phyloP scores from a whole-genome alignment of 2,113 vertebrate species.

The Gymnarchus niloticus region DNA sequence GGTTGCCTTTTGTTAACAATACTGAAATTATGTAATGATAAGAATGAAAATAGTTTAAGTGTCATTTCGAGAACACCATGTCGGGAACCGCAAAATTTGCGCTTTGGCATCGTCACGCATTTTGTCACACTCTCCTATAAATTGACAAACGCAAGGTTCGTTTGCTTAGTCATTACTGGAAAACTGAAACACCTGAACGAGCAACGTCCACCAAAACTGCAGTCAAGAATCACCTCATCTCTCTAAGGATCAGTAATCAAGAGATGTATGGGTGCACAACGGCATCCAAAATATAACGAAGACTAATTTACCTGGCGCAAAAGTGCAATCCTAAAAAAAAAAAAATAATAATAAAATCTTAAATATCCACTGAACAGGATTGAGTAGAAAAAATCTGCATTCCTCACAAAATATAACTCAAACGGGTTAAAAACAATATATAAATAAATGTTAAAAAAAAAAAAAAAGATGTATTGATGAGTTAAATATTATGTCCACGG shows the following conservation, averaged over 20 bases:
- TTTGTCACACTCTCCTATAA: not conserved
- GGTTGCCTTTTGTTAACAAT: too few relatives aligned
- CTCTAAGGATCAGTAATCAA: not conserved
- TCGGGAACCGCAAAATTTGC: not conserved
- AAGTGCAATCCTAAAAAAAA: constrained; percentile 38
- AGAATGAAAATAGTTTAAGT: not conserved
- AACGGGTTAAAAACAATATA: constrained; percentile 19
- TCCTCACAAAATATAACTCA: constrained; percentile 23
- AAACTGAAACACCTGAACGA: constrained; percentile 5
- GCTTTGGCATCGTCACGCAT: too few relatives aligned
- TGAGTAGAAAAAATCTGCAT: not conserved
- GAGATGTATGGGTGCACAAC: not conserved
- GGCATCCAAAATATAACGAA: not conserved
- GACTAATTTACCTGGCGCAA: constrained; percentile 44
- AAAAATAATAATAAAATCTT: not conserved
- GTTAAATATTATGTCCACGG: constrained; percentile 51
- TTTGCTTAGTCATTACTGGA: not conserved
- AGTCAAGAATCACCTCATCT: not conserved
- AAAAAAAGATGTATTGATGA: constrained; percentile 25
- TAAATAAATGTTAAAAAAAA: constrained; percentile 6
- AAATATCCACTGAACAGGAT: constrained; percentile 25
- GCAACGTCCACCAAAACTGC: not conserved
- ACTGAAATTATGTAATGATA: not conserved
- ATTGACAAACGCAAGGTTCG: not conserved
- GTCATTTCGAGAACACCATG: not conserved